Percentiles rank a stretch among this genome's conserved stretches.
Evolutionary conservation across 2,797 vertebrate species (phyloP).

Genomic region (Enteromius treurensis): DNA sequence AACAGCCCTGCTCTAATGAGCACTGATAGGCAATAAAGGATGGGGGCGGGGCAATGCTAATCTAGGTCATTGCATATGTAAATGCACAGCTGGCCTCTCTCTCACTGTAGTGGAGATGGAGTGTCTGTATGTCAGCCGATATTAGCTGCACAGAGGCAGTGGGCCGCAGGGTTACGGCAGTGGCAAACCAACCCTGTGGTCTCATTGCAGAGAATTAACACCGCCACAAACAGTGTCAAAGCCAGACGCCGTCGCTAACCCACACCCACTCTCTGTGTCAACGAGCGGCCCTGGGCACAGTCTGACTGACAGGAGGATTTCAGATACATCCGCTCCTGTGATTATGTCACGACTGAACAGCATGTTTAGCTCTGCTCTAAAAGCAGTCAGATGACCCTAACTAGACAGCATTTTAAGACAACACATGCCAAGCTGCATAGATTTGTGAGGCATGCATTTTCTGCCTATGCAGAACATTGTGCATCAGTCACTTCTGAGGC

Average conservation of each 20-base stretch:
- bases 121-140: conserved; percentile 77
- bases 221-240: conserved; percentile 68
- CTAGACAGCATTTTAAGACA: not conserved
- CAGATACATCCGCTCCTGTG: not conserved
- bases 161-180: conserved; percentile 61
- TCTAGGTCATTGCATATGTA: conserved; percentile 92
- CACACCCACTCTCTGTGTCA: not conserved
- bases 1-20: conserved; percentile 77
- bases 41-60: conserved; percentile 75
- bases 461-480: not conserved
- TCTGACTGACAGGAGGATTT: conserved; percentile 24
- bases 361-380: not conserved
- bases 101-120: conserved; percentile 74
- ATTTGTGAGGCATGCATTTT: not conserved
- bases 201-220: conserved; percentile 56
- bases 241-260: conserved; percentile 53
- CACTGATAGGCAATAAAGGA: conserved; percentile 82
- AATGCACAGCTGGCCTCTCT: conserved; percentile 87
- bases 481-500: not conserved
- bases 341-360: not conserved
- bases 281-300: not conserved
- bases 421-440: not conserved
- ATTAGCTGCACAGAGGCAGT: conserved; percentile 73
- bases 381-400: not conserved
- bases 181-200: conserved; percentile 61